phyloP scores from a whole-genome alignment of 2,797 vertebrate genomes.

The Eulemur albifrons region DNA sequence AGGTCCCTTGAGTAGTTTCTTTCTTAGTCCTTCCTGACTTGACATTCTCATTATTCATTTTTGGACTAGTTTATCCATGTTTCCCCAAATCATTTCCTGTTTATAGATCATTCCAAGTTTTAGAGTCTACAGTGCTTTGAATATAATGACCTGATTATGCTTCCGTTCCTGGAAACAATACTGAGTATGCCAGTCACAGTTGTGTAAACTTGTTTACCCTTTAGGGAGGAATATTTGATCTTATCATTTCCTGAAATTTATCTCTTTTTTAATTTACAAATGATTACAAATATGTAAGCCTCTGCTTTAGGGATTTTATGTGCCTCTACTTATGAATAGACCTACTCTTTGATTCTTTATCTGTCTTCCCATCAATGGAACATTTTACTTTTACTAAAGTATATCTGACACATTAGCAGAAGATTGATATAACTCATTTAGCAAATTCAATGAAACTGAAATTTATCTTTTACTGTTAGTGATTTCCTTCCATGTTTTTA shows the following conservation, averaged over 20 bases:
- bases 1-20: background rate
- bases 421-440: conserved; percentile 56
- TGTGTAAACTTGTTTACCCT: conserved; percentile 45
- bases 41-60: conserved; percentile 8
- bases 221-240: conserved; percentile 43
- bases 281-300: conserved; percentile 30
- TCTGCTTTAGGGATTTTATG: conserved; percentile 32
- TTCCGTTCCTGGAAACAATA: conserved; percentile 2
- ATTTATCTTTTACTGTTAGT: conserved; percentile 56
- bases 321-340: background rate
- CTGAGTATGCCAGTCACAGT: background rate
- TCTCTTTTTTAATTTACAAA: conserved; percentile 61
- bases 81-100: background rate
- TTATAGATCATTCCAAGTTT: background rate
- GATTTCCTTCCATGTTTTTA: conserved; percentile 25
- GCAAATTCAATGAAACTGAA: conserved; percentile 26
- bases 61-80: background rate
- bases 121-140: background rate
- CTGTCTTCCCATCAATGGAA: conserved; percentile 16
- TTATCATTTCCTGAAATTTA: conserved; percentile 55
- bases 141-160: background rate
- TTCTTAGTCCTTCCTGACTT: background rate
- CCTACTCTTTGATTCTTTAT: background rate
- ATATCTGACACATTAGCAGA: conserved; percentile 36
- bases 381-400: conserved; percentile 5